Evolutionary conservation across 2,888 invertebrate species (phyloP).

Genomic region (Cephonodes hylas): DNA sequence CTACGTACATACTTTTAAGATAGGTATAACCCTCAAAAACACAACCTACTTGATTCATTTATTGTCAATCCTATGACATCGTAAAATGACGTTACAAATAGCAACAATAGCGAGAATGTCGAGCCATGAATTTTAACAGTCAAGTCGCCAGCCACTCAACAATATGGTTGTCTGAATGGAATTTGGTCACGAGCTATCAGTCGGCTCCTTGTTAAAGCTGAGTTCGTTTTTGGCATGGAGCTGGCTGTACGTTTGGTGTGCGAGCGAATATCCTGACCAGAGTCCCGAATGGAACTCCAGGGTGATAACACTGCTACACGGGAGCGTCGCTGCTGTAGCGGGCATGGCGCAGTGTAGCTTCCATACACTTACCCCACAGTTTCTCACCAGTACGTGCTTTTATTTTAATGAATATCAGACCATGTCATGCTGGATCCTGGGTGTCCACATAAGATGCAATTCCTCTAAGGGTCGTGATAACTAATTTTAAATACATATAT

Average conservation of each 20-base stretch:
- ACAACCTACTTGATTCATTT: background rate
- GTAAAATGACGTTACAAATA: too few species aligned
- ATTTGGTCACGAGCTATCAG: conserved; percentile 43
- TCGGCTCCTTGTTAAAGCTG: conserved; percentile 48
- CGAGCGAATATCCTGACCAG: conserved; percentile 29
- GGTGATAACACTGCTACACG: conserved; percentile 60
- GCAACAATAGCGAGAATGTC: background rate
- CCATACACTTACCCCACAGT: conserved; percentile 34
- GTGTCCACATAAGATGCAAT: too few species aligned
- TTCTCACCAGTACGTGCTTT: conserved; percentile 56
- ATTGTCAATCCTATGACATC: too few species aligned
- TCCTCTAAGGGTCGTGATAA: too few species aligned
- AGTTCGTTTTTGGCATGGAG: conserved; percentile 63
- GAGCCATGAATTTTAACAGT: background rate
- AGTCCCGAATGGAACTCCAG: conserved; percentile 64
- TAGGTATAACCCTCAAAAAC: background rate
- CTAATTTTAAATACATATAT: too few species aligned
- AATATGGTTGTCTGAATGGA: conserved; percentile 43
- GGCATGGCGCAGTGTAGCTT: conserved; percentile 59
- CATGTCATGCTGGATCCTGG: too few species aligned
- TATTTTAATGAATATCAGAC: too few species aligned
- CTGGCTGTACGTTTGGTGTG: conserved; percentile 47
- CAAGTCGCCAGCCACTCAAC: background rate
- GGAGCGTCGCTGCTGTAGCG: conserved; percentile 48
- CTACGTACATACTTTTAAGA: too few species aligned